Evolutionary conservation across 2,888 invertebrate genomes (phyloP).

Genomic region (Lasioglossum vierecki): DNA sequence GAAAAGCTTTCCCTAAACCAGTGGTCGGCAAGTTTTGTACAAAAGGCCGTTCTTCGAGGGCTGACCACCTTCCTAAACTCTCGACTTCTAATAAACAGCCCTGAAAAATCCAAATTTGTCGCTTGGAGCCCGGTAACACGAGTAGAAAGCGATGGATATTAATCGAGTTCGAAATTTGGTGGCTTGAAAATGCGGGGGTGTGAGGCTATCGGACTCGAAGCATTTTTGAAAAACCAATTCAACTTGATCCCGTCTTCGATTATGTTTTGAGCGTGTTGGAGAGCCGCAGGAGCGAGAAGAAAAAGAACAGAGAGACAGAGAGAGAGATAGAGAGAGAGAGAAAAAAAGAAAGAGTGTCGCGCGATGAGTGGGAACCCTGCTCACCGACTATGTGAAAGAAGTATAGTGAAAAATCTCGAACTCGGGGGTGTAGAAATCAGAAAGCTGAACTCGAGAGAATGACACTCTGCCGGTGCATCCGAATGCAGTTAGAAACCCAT

Average conservation of each 20-base stretch:
- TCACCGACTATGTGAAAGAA: conserved; percentile 40
- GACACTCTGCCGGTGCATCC: conserved; percentile 1
- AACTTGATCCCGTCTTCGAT: conserved; percentile 54
- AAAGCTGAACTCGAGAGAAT: background rate
- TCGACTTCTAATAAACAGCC: background rate
- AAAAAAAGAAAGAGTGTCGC: conserved; percentile 38
- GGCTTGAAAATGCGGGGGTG: background rate
- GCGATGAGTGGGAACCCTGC: conserved; percentile 82
- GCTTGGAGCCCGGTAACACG: background rate
- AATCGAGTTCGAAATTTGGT: background rate
- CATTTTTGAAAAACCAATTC: background rate
- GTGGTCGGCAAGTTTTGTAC: too few species aligned
- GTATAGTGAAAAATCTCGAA: conserved; percentile 14
- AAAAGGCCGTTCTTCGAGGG: too few species aligned
- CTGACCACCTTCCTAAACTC: background rate
- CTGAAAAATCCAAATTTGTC: background rate
- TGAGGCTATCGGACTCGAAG: background rate
- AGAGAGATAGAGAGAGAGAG: conserved; percentile 11
- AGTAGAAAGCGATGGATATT: background rate
- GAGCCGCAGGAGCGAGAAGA: conserved; percentile 15
- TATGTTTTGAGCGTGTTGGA: conserved; percentile 36
- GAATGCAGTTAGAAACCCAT: conserved; percentile 38
- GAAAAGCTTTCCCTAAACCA: too few species aligned
- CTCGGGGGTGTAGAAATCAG: background rate
- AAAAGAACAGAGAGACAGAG: background rate